Percentiles rank a stretch among this genome's conserved stretches.
Evolutionary conservation across 1,140 invertebrate genomes (phyloP).

Genomic region (Arion vulgaris): DNA sequence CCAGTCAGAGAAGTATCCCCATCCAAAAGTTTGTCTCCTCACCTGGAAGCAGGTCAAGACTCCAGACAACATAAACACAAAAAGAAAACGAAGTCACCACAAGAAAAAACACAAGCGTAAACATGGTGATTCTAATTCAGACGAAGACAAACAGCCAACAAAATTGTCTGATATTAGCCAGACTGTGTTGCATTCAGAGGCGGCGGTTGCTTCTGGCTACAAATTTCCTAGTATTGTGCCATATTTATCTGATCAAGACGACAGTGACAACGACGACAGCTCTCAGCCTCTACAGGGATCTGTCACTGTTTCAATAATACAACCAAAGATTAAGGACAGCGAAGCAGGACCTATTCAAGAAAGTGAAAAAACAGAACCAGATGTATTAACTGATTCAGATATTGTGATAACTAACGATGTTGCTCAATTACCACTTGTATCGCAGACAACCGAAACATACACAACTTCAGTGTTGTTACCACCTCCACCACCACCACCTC

Average conservation of each 20-base stretch:
- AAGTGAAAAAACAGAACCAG: not conserved
- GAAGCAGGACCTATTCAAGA: not conserved
- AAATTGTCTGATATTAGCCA: not conserved
- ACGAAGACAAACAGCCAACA: constrained; percentile 6
- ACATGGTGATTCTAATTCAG: constrained; percentile 3
- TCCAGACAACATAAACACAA: constrained; percentile 29
- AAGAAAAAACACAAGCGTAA: constrained; percentile 36
- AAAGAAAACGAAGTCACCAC: constrained; percentile 22
- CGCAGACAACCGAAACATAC: not conserved
- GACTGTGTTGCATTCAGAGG: not conserved
- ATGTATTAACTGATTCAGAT: not conserved
- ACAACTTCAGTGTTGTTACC: too few relatives aligned
- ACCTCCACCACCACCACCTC: constrained; percentile 1
- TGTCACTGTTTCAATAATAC: not conserved
- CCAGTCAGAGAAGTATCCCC: not conserved
- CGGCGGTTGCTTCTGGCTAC: not conserved
- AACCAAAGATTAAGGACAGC: not conserved
- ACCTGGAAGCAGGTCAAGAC: not conserved
- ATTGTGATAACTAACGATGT: not conserved
- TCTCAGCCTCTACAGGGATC: not conserved
- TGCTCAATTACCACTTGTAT: not conserved
- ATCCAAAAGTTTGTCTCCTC: not conserved
- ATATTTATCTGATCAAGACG: constrained; percentile 29
- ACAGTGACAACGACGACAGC: not conserved
- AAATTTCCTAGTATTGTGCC: constrained; percentile 21